phyloP scores from a whole-genome alignment of 2,113 vertebrate genomes.

The Lucifuga dentata region DNA sequence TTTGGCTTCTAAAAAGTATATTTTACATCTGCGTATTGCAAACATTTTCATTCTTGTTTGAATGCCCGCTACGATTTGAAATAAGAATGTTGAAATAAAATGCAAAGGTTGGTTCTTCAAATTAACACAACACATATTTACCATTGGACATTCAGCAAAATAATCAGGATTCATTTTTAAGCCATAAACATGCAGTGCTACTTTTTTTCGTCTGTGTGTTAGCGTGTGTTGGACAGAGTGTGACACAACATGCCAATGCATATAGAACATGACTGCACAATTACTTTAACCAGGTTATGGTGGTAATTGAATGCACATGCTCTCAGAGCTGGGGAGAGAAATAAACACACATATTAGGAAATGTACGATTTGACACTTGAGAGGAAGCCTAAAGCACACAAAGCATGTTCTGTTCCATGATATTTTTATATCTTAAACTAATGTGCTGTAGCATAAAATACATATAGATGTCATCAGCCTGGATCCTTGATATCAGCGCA shows the following conservation, averaged over 20 bases:
- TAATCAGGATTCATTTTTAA: not conserved
- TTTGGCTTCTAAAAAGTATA: not conserved
- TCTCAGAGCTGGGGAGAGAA: conserved; percentile 24
- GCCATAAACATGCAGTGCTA: not conserved
- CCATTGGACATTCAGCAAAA: not conserved
- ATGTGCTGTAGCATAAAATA: no score
- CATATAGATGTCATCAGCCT: no score
- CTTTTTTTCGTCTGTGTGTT: not conserved
- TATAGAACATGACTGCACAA: conserved; percentile 57
- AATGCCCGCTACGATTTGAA: not conserved
- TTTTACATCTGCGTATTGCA: not conserved
- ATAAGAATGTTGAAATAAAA: not conserved
- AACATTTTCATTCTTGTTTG: not conserved
- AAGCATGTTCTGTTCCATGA: not conserved
- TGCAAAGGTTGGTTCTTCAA: not conserved
- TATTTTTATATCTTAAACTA: no score
- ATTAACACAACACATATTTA: not conserved
- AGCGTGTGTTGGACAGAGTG: not conserved
- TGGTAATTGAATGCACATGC: conserved; percentile 70
- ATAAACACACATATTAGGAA: conserved; percentile 13
- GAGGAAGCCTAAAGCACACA: not conserved
- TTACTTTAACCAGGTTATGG: conserved; percentile 67
- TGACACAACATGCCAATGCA: conserved; percentile 42
- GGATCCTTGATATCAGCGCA: no score
- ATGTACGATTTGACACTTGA: conserved; percentile 26